phyloP scores from a whole-genome alignment of 2,888 invertebrate species.

The Rhamnusium bicolor region DNA sequence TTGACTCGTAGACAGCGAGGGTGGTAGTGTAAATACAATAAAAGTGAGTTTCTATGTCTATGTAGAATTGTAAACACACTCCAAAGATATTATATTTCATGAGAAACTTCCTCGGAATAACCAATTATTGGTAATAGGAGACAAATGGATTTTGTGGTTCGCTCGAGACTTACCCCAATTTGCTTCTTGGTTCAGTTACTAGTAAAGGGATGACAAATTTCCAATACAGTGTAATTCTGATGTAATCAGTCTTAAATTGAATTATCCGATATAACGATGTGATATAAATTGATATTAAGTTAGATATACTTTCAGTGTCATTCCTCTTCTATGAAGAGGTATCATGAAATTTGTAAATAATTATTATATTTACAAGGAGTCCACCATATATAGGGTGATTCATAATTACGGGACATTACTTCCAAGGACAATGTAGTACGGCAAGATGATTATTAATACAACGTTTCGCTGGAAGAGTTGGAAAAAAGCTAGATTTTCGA shows the following conservation, averaged over 20 bases:
- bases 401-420: too few relatives aligned
- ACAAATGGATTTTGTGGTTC: conserved; percentile 18
- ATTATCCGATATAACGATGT: not conserved
- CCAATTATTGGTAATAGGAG: conserved; percentile 18
- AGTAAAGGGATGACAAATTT: conserved; percentile 13
- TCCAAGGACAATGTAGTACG: too few relatives aligned
- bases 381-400: too few relatives aligned
- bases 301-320: not conserved
- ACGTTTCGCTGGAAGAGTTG: too few relatives aligned
- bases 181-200: conserved; percentile 16
- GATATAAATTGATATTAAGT: not conserved
- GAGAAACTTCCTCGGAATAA: conserved; percentile 6
- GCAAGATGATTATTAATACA: too few relatives aligned
- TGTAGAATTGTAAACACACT: not conserved
- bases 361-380: too few relatives aligned
- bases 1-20: too few relatives aligned
- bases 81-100: not conserved
- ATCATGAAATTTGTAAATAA: not conserved
- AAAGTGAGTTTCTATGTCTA: not conserved
- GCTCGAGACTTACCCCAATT: conserved; percentile 21
- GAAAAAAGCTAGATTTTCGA: too few relatives aligned
- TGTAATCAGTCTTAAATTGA: conserved; percentile 13
- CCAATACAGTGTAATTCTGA: conserved; percentile 17
- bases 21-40: not conserved
- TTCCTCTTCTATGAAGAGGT: not conserved